Evolutionary conservation across 2,888 invertebrate species (phyloP).

Genomic region (Orthosia gothica): DNA sequence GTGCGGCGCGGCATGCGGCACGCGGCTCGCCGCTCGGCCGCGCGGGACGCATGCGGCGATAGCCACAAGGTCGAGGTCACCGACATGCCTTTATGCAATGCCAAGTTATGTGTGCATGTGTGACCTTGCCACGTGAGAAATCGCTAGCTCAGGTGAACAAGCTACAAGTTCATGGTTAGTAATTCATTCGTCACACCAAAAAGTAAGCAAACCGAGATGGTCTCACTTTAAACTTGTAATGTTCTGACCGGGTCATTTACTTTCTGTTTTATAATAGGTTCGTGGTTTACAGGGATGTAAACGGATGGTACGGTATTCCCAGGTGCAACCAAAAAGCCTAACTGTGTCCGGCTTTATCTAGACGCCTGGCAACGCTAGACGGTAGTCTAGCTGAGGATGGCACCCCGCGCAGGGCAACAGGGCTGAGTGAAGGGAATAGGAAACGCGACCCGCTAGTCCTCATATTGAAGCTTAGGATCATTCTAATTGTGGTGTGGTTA

Average conservation of each 20-base stretch:
- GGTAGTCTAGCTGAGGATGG: too few species aligned
- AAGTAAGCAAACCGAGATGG: background rate
- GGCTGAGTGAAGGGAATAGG: too few species aligned
- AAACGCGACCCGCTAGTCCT: too few species aligned
- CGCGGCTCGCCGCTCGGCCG: background rate
- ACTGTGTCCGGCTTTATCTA: too few species aligned
- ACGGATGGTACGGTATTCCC: too few species aligned
- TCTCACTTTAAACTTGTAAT: background rate
- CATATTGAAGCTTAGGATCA: too few species aligned
- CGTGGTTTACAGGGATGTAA: too few species aligned
- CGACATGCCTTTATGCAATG: constrained; percentile 23
- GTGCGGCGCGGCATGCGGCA: constrained; percentile 1
- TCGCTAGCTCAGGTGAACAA: background rate
- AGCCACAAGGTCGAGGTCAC: constrained; percentile 37
- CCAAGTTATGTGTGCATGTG: constrained; percentile 18
- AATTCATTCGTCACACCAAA: background rate
- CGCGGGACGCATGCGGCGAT: constrained; percentile 21
- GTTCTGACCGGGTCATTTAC: background rate
- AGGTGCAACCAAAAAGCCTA: too few species aligned
- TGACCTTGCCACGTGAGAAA: constrained; percentile 20
- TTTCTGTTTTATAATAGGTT: too few species aligned
- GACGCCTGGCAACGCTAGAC: too few species aligned
- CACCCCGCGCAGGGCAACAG: too few species aligned
- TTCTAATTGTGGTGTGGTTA: too few species aligned
- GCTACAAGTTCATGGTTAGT: constrained; percentile 29